Percentiles rank a stretch among this genome's conserved stretches.
phyloP scores from a whole-genome alignment of 2,113 vertebrate genomes.

The Xenus cinereus region DNA sequence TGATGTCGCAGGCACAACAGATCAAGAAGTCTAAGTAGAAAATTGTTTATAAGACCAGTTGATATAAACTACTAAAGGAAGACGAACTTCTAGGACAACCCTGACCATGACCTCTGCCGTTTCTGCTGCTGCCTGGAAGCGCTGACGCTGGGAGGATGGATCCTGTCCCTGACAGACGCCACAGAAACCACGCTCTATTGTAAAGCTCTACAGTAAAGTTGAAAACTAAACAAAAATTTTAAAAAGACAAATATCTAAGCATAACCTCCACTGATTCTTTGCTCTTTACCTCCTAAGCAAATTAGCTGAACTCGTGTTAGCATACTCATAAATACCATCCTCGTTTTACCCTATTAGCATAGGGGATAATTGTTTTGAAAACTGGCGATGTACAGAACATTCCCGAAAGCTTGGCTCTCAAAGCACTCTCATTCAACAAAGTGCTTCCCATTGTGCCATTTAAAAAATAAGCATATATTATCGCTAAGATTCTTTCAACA shows the following conservation, averaged over 20 bases:
- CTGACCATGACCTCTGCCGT: neutral
- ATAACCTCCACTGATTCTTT: neutral
- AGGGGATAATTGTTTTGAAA: neutral
- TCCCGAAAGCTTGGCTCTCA: neutral
- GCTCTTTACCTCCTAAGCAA: neutral
- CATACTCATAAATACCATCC: neutral
- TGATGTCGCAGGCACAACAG: neutral
- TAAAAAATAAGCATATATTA: neutral
- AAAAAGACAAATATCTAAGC: neutral
- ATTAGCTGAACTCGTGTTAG: neutral
- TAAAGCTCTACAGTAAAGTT: neutral
- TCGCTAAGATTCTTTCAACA: neutral
- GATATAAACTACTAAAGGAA: neutral
- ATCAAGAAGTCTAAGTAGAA: neutral
- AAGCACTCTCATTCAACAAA: neutral
- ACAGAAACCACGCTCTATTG: neutral
- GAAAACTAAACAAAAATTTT: neutral
- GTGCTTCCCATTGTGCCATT: neutral
- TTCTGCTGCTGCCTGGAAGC: neutral
- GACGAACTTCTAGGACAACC: neutral
- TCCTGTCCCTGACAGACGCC: neutral
- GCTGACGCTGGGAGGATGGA: neutral
- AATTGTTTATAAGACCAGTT: neutral
- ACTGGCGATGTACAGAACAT: neutral
- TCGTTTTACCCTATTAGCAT: neutral